Evolutionary conservation across 2,888 invertebrate genomes (phyloP), one percentile per base, ranked within the genome.

Genomic region (Harpalus rufipes): DNA sequence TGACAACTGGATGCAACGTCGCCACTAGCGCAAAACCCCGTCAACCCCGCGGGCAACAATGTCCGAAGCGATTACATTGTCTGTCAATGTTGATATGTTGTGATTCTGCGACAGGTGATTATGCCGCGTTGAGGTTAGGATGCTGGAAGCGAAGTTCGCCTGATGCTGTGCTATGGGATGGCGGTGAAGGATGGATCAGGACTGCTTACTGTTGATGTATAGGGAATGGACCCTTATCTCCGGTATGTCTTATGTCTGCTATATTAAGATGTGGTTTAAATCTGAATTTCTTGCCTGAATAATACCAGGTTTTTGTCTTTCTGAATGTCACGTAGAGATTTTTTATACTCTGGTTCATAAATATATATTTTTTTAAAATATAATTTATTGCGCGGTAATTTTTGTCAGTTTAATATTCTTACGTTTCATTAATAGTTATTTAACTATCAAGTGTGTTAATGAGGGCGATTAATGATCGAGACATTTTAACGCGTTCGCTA

Each of bases 41-140:
- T 39, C 72, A 41, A 41, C 14, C 74, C 44, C 44, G 18, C 74
- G 18, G 21, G 18, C 74, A 74, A 74, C 74, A 74, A 74, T 74
- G 74, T 74, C 74, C 74, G 74, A 74, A 51, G 74, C 74, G 74
- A 78, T 78, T 78, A 78, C 78, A 78, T 59, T 78, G 78, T 78
- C 78, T 78, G 78, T 78, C 78, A 78, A 78, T 78, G 78, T 78
- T 78, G 78, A 78, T 59, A 78, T 78, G 78, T 78, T 78, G 78
- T 78, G 78, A 78, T 78, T 78, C 56, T 10, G 32, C 56, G 59
- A 78, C 78, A 78, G 78, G 78, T 78, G 78, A 78, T 78, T 78
- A 78, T 58, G 76, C n/a, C 76, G 7, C 18, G 32, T 18, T 76
- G 76, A 21, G 76, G 18, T 51, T 76, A 12, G 12, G 76, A 8